Conservation (phyloP, 1,140 invertebrate species). For the Eubasilissa regina region DNA sequence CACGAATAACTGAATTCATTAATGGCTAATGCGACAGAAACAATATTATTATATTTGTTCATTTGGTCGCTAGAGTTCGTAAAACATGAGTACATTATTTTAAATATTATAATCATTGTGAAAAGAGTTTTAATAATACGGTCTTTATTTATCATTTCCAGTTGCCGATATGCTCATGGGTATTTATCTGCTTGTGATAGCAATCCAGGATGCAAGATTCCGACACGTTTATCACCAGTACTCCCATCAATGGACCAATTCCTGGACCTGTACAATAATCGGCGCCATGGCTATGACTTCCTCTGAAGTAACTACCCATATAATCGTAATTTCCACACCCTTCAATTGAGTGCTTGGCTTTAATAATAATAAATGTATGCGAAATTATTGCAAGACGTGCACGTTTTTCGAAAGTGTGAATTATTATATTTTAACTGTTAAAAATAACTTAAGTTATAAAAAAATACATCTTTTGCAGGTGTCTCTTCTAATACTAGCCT, state of each 20-base stretch:
- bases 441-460: no score
- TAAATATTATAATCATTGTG: background rate
- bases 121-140: background rate
- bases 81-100: background rate
- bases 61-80: background rate
- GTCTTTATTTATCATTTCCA: conserved; percentile 59
- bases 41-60: background rate
- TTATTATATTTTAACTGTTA: conserved; percentile 21
- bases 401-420: background rate
- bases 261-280: conserved; percentile 77
- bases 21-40: background rate
- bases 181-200: conserved; percentile 82
- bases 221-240: conserved; percentile 76
- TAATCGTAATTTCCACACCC: background rate
- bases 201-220: conserved; percentile 77
- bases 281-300: conserved; percentile 81
- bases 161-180: conserved; percentile 88
- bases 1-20: background rate
- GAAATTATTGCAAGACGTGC: background rate
- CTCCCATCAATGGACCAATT: conserved; percentile 80
- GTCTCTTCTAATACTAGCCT: conserved; percentile 82
- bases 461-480: conserved; percentile 68
- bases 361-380: background rate
- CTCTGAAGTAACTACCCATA: conserved; percentile 78
- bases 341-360: no score